These are phyloP conservation scores for Artemisiospiza belli DNA, from an alignment of 2,113 vertebrate genomes.

Conservation along the genomic window DNA sequence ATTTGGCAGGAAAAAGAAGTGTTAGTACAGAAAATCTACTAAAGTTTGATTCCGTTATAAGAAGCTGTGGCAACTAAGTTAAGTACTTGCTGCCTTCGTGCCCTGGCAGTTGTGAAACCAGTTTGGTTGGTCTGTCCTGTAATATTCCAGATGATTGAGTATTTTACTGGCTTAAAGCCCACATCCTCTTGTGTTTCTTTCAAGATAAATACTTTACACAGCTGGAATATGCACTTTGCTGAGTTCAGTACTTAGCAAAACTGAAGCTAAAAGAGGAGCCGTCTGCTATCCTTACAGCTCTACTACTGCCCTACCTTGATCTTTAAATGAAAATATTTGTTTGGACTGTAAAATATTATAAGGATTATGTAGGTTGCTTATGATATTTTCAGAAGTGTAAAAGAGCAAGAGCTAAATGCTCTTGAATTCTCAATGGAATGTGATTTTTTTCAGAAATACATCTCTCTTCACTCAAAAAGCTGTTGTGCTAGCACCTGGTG, in stretches of 20 bases:
- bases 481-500: background rate
- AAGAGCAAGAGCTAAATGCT: background rate
- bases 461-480: background rate
- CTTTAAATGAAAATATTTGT: background rate
- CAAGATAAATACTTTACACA: background rate
- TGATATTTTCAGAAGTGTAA: background rate
- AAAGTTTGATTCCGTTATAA: background rate
- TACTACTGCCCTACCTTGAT: background rate
- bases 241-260: background rate
- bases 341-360: background rate
- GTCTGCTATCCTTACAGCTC: background rate
- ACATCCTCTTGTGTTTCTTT: background rate
- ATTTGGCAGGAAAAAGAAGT: background rate
- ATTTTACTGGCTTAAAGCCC: slow-evolving; percentile 10
- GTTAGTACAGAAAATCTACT: background rate
- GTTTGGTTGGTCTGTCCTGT: background rate
- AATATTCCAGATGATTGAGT: slow-evolving; percentile 1
- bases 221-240: background rate
- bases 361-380: background rate
- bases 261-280: background rate
- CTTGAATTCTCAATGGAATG: background rate
- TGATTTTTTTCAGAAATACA: background rate
- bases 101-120: background rate
- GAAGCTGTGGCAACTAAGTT: background rate
- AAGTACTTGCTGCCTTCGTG: background rate